phyloP scores from a whole-genome alignment of 2,888 invertebrate genomes.

The Odontothrips loti region DNA sequence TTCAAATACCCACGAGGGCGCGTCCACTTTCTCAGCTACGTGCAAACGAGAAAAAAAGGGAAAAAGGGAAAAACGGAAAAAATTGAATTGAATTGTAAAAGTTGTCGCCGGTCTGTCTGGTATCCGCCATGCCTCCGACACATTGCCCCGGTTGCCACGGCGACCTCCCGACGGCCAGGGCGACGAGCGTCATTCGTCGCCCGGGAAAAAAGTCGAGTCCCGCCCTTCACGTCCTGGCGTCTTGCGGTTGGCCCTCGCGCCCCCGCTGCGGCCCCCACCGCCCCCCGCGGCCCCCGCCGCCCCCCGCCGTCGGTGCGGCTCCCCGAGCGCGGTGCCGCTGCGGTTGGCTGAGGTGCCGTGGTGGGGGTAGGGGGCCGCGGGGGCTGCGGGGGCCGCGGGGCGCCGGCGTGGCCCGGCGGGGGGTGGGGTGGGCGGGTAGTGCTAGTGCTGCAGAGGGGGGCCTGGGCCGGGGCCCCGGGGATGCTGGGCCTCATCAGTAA shows the following conservation, averaged over 20 bases:
- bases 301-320: background rate
- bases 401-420: background rate
- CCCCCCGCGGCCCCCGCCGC: background rate
- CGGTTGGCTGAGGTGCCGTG: constrained; percentile 15
- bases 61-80: too few species aligned
- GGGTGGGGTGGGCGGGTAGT: background rate
- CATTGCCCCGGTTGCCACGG: too few species aligned
- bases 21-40: too few species aligned
- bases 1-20: too few species aligned
- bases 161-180: background rate
- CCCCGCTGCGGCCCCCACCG: background rate
- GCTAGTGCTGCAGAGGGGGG: too few species aligned
- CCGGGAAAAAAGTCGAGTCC: background rate
- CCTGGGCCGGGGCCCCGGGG: background rate
- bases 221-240: constrained; percentile 1
- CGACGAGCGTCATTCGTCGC: background rate
- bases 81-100: too few species aligned
- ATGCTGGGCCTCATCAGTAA: background rate
- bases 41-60: too few species aligned
- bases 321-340: background rate
- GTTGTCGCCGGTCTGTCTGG: too few species aligned
- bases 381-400: background rate
- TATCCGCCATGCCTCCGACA: too few species aligned
- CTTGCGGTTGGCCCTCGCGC: background rate
- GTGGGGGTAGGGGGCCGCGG: background rate